Conservation (phyloP, 2,888 invertebrate genomes). For the Caenorhabditis drosophilae region DNA sequence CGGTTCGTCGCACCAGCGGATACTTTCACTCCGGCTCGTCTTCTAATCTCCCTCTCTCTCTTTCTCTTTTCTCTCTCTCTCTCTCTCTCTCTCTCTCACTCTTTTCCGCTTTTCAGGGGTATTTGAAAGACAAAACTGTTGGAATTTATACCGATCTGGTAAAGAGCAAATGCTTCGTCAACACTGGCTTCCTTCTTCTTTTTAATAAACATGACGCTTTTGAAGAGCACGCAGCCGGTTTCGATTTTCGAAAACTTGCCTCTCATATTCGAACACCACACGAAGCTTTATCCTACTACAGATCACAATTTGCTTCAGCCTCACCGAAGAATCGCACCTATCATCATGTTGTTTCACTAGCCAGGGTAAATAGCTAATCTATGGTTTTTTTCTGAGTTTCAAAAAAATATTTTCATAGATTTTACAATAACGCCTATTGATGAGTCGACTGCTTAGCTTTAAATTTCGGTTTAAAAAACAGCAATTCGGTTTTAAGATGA, state of each 20-base stretch:
- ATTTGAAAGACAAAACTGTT: constrained; percentile 45
- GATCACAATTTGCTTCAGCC: constrained; percentile 31
- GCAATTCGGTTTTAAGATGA: too few relatives aligned
- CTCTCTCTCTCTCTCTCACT: neutral
- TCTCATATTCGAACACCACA: constrained; percentile 37
- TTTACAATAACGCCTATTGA: too few relatives aligned
- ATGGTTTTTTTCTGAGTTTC: neutral
- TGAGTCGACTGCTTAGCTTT: too few relatives aligned
- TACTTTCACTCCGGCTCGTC: neutral
- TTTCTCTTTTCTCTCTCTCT: neutral
- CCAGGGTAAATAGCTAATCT: constrained; percentile 10
- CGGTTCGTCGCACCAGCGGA: constrained; percentile 15
- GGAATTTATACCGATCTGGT: constrained; percentile 32
- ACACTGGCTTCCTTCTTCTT: constrained; percentile 32
- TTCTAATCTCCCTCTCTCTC: too few relatives aligned
- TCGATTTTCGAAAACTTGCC: constrained; percentile 39
- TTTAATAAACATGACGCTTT: constrained; percentile 45
- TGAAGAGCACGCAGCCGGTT: constrained; percentile 39
- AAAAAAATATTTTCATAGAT: constrained; percentile 5
- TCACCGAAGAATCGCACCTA: constrained; percentile 33
- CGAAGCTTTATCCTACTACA: constrained; percentile 36
- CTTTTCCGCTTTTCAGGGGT: constrained; percentile 37
- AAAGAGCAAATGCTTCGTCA: constrained; percentile 12
- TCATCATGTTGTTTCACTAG: constrained; percentile 33
- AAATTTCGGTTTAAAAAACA: too few relatives aligned